A percentile compares a stretch with the other conserved stretches of the same genome.
phyloP scores from a whole-genome alignment of 2,113 vertebrate species.

The Sialia sialis region DNA sequence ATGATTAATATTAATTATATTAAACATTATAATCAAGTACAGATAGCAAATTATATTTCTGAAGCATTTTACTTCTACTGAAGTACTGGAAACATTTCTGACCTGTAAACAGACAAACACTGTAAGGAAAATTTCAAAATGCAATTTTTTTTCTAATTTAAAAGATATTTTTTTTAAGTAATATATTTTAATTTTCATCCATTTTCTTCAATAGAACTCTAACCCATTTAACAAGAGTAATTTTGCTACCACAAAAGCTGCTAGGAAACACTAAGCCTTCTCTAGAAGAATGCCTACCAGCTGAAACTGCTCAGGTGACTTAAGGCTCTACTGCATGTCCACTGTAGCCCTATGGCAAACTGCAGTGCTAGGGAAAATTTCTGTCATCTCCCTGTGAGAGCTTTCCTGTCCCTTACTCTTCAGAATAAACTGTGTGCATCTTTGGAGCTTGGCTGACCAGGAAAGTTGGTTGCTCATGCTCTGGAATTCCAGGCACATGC shows the following conservation, averaged over 20 bases:
- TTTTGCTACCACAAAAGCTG: not conserved
- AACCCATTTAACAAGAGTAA: not conserved
- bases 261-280: not conserved
- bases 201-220: not conserved
- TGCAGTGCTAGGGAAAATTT: not conserved
- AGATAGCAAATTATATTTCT: not conserved
- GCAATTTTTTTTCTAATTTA: not conserved
- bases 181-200: not conserved
- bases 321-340: not conserved
- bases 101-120: not conserved
- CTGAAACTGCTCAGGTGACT: not conserved
- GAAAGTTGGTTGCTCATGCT: not conserved
- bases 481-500: not conserved
- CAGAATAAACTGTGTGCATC: not conserved
- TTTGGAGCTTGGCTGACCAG: not conserved
- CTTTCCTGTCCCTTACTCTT: not conserved
- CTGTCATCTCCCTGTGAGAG: not conserved
- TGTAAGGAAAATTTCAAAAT: not conserved
- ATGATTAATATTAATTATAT: not conserved
- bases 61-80: not conserved
- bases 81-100: not conserved
- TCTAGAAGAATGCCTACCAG: not conserved
- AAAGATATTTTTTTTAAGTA: not conserved
- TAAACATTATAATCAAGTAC: not conserved
- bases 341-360: not conserved